phyloP scores from a whole-genome alignment of 2,888 invertebrate genomes.

The Sialis lutaria region DNA sequence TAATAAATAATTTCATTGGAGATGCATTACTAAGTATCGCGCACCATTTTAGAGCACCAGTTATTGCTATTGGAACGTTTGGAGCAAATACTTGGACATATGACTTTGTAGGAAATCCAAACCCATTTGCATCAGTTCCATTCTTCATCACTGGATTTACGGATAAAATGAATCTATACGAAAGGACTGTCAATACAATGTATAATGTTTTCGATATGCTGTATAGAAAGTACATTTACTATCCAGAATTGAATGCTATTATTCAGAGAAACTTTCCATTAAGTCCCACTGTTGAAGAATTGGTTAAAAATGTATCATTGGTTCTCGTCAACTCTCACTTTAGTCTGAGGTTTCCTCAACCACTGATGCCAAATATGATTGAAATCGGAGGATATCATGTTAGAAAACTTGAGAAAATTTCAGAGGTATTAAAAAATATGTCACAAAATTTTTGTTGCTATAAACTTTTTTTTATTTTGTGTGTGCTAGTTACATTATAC shows the following conservation, averaged over 20 bases:
- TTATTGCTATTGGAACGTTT: constrained; percentile 12
- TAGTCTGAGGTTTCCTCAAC: constrained; percentile 10
- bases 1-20: constrained; percentile 16
- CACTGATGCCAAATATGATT: constrained; percentile 14
- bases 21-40: constrained; percentile 14
- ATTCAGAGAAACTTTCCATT: constrained; percentile 14
- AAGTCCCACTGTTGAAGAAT: constrained; percentile 7
- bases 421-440: constrained; percentile 13
- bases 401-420: constrained; percentile 7
- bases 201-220: neutral
- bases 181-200: constrained; percentile 13
- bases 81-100: constrained; percentile 11
- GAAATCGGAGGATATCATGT: constrained; percentile 14
- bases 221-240: constrained; percentile 2
- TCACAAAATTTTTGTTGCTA: no score
- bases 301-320: constrained; percentile 10
- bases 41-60: constrained; percentile 13
- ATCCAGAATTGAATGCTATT: constrained; percentile 11
- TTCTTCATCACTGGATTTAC: constrained; percentile 9
- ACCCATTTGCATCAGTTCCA: constrained; percentile 12
- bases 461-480: no score
- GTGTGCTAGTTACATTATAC: no score
- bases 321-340: constrained; percentile 13
- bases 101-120: constrained; percentile 14
- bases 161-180: constrained; percentile 12